These are phyloP conservation scores for Apis dorsata DNA, from an alignment of 1,140 invertebrate species.

Conservation along the genomic window DNA sequence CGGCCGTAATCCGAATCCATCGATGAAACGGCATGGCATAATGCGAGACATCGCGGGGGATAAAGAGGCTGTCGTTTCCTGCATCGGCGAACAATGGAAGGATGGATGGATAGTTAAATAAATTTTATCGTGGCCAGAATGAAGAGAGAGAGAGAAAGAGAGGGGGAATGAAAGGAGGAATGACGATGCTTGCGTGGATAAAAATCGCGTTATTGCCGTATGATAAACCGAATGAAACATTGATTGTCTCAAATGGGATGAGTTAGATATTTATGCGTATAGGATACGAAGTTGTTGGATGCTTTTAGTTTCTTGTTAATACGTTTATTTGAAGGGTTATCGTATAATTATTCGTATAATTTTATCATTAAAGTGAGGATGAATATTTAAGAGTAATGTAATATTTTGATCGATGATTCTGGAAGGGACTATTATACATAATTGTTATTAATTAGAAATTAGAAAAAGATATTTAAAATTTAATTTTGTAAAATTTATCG, in stretches of 20 bases:
- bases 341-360: too few species aligned
- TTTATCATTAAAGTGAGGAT: too few species aligned
- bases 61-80: not conserved
- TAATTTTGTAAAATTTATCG: too few species aligned
- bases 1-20: conserved; percentile 54
- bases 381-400: too few species aligned
- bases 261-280: not conserved
- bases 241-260: not conserved
- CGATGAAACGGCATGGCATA: conserved; percentile 15
- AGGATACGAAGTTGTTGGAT: not conserved
- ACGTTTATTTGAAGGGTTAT: too few species aligned
- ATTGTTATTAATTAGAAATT: too few species aligned
- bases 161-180: not conserved
- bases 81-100: not conserved
- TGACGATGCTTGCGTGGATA: not conserved
- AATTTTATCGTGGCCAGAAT: conserved; percentile 2
- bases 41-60: conserved; percentile 12
- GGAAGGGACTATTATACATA: too few species aligned
- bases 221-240: not conserved
- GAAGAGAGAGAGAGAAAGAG: not conserved
- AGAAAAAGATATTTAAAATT: too few species aligned
- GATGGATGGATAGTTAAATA: conserved; percentile 9
- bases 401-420: too few species aligned
- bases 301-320: too few species aligned
- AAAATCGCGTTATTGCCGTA: not conserved